Base-by-base conservation (phyloP, 2,888 invertebrate species). In the Athalia circularis region DNA sequence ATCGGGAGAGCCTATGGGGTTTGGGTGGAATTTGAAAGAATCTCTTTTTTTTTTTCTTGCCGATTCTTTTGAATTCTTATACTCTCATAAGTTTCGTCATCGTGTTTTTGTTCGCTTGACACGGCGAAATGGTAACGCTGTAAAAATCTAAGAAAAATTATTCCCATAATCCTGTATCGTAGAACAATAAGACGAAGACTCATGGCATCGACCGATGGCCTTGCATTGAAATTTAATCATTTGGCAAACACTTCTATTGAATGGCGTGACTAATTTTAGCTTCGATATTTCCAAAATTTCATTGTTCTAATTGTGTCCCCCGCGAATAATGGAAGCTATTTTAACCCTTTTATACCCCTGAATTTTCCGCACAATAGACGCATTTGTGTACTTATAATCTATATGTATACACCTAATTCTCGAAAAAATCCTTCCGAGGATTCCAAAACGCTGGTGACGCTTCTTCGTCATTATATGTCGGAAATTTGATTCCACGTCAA, bases 181-280 rank as follows among this genome's bases (percentile, higher is more conserved):
- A 4, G 65, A 65, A 65, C 47, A 48, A 65, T 15, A 65, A 13
- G 13, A 48, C 48, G 65, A 65, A 13, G 4, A 48, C 15, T 11
- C 59, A 13, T 15, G 15, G 13, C 47, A 7, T 47, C 47, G 65
- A n/a, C 48, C 65, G 65, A 59, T n/a, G 62, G 15, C 62, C 13
- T 5, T 11, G 47, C 52, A 59, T 59, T 72, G 15, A 59, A 52
- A n/a, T 57, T 47, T 47, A 59, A 59, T 72, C 72, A 72, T 72
- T 72, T 13, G 72, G 72, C 72, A 59, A 72, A 72, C 72, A 59
- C 57, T 59, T 11, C 29, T 68, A 52, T 68, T 15, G 47, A 72
- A 72, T 47, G 57, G 45, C 43, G 59, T 72, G 72, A 72, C 72
- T 72, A 57, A 72, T 57, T 45, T 13, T 47, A 52, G 57, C 43